Conservation (phyloP, 2,113 vertebrate genomes). For the Chaenogobius annularis region DNA sequence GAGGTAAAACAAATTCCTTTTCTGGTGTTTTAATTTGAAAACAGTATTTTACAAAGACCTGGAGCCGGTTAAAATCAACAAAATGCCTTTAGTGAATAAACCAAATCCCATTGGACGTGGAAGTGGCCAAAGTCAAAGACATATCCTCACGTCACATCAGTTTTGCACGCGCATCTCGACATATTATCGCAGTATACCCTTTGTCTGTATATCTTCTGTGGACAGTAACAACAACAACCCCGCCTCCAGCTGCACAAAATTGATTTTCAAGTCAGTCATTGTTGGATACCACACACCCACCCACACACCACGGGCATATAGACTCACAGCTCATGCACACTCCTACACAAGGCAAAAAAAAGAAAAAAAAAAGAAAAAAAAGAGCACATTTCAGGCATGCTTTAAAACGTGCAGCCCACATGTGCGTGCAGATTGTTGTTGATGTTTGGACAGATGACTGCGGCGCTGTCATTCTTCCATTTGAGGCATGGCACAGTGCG, state of each 20-base stretch:
- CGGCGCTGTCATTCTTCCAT: neutral
- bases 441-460: neutral
- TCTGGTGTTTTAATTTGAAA: no score
- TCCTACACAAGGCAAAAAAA: slow-evolving; percentile 5
- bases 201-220: neutral
- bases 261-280: slow-evolving; percentile 23
- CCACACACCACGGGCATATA: neutral
- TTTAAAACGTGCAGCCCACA: slow-evolving; percentile 18
- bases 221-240: slow-evolving; percentile 9
- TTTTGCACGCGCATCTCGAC: neutral
- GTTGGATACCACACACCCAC: neutral
- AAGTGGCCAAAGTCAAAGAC: no score
- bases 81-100: no score
- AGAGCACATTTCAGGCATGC: slow-evolving; percentile 12
- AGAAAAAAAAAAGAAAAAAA: neutral
- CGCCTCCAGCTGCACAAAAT: slow-evolving; percentile 6
- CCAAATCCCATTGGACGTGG: no score
- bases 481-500: neutral
- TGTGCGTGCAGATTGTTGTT: slow-evolving; percentile 18
- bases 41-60: no score
- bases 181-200: neutral
- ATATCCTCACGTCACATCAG: no score
- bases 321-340: slow-evolving; percentile 10
- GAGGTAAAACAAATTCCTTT: no score
- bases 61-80: no score